Conservation (phyloP, 2,888 invertebrate species). For the Hirudinaria manillensis region DNA sequence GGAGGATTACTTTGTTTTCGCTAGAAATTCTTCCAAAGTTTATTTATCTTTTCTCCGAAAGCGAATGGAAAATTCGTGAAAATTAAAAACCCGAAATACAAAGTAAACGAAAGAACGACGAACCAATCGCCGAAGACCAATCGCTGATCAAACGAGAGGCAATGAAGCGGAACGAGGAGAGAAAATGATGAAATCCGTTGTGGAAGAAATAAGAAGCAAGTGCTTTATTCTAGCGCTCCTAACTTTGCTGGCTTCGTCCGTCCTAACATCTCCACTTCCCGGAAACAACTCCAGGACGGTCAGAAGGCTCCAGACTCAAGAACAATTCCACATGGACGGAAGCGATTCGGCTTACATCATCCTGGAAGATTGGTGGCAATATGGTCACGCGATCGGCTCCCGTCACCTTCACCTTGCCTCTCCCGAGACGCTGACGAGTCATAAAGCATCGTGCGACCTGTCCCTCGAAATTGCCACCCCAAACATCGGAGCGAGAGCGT, state of each 20-base stretch:
- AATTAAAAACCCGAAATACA: too few species aligned
- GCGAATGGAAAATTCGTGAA: too few species aligned
- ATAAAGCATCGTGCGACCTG: neutral
- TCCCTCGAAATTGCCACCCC: neutral
- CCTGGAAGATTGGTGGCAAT: neutral
- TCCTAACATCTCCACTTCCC: neutral
- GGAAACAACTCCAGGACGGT: neutral
- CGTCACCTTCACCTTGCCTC: neutral
- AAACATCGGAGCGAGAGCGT: neutral
- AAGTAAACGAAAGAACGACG: too few species aligned
- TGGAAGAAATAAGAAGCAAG: neutral
- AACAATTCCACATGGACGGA: conserved; percentile 1
- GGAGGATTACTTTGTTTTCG: too few species aligned
- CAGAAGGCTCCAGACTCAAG: neutral
- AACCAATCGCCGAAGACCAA: too few species aligned
- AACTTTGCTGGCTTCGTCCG: neutral
- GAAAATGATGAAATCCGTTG: neutral
- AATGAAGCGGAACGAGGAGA: too few species aligned
- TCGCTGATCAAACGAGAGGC: too few species aligned
- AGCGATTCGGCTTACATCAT: neutral
- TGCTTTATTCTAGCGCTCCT: neutral
- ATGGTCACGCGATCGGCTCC: neutral
- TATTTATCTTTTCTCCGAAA: too few species aligned
- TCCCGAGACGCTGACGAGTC: neutral
- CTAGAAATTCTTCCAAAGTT: too few species aligned